phyloP scores from a whole-genome alignment of 2,113 vertebrate species.

The Myiagra hebetior region DNA sequence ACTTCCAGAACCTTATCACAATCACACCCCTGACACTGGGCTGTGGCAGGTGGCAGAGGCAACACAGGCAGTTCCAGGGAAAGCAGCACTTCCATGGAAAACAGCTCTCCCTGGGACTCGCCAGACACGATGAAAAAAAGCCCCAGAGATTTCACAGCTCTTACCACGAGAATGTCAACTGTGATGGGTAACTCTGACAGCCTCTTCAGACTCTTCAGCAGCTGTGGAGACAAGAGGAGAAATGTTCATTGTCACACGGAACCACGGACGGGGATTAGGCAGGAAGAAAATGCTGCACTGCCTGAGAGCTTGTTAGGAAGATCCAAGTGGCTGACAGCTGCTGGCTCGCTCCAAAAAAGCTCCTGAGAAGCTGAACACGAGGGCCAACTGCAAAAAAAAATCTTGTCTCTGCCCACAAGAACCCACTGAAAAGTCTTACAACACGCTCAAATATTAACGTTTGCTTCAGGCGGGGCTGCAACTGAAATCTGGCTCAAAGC shows the following conservation, averaged over 20 bases:
- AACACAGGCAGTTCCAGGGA: not conserved
- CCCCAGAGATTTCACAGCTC: conserved; percentile 36
- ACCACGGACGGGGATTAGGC: not conserved
- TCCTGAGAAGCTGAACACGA: not conserved
- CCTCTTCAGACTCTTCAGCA: conserved; percentile 91
- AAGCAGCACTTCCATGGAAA: not conserved
- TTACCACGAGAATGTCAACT: conserved; percentile 95
- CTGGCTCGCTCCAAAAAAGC: not conserved
- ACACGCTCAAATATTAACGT: not conserved
- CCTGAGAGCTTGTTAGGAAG: not conserved
- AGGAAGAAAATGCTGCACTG: not conserved
- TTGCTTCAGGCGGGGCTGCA: not conserved
- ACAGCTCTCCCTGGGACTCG: not conserved
- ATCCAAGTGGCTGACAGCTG: not conserved
- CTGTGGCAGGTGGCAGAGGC: not conserved
- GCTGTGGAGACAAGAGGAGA: conserved; percentile 71
- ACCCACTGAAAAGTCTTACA: not conserved
- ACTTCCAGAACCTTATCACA: not conserved
- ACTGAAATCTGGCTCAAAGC: not conserved
- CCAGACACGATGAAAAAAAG: not conserved
- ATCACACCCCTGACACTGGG: fast-evolving
- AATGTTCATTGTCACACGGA: not conserved
- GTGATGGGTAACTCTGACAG: conserved; percentile 92
- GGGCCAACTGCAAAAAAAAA: not conserved
- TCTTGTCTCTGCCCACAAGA: not conserved